Evolutionary conservation across 2,797 vertebrate genomes (phyloP).

Genomic region (Cichlasoma orientale): DNA sequence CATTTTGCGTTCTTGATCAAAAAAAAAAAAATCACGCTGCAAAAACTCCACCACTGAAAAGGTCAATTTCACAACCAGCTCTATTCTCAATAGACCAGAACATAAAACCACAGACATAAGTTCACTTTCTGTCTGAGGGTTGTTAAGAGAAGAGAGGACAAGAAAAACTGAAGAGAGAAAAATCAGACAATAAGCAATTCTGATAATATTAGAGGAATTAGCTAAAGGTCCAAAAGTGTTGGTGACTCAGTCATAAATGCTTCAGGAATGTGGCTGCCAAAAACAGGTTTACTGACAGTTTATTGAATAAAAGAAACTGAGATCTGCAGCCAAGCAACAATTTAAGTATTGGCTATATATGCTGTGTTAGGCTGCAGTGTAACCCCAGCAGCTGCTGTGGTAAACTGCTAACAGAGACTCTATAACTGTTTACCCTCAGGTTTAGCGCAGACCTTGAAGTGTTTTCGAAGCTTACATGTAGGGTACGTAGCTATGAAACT

Average conservation of each 20-base stretch:
- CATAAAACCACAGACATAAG: constrained; percentile 7
- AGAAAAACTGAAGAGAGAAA: neutral
- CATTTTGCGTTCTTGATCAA: constrained; percentile 44
- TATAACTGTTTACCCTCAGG: constrained; percentile 36
- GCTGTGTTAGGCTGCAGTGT: neutral
- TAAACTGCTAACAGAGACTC: constrained; percentile 21
- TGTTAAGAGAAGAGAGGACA: neutral
- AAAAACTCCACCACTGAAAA: constrained; percentile 40
- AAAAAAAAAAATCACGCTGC: constrained; percentile 39
- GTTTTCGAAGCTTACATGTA: constrained; percentile 42
- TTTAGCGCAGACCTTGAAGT: constrained; percentile 49
- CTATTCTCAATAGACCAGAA: constrained; percentile 32
- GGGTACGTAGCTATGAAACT: constrained; percentile 33
- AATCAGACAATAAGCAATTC: neutral
- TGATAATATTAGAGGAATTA: constrained; percentile 6
- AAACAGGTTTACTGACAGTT: neutral
- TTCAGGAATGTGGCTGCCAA: constrained; percentile 1
- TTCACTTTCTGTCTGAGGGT: constrained; percentile 17
- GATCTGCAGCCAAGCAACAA: constrained; percentile 6
- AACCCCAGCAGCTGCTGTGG: constrained; percentile 23
- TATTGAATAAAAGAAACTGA: neutral
- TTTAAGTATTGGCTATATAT: neutral
- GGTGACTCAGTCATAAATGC: neutral
- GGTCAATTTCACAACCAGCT: constrained; percentile 29
- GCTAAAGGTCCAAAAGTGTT: neutral